Percentiles rank a stretch among this genome's conserved stretches.
These are phyloP conservation scores for Avahi laniger DNA, from an alignment of 2,797 vertebrate genomes.

Conservation along the genomic window DNA sequence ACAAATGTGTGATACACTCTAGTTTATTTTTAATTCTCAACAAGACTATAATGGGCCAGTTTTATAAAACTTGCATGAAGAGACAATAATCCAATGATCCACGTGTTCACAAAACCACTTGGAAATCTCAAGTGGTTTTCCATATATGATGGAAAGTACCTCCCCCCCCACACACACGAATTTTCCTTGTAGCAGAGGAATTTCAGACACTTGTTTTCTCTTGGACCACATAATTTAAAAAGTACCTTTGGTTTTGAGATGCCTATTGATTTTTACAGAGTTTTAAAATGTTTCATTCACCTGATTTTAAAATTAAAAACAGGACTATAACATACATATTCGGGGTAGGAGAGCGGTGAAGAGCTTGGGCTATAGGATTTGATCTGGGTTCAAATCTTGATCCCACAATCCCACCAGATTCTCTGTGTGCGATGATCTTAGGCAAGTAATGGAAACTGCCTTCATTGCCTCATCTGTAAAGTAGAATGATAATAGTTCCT, in stretches of 20 bases:
- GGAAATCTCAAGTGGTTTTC: not conserved
- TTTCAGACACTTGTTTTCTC: not conserved
- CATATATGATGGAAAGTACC: not conserved
- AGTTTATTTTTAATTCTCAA: not conserved
- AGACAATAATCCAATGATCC: not conserved
- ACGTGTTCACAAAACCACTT: not conserved
- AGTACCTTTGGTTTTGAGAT: not conserved
- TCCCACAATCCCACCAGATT: not conserved
- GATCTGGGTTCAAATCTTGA: not conserved
- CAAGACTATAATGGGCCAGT: not conserved
- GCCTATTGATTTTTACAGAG: not conserved
- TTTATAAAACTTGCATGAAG: not conserved
- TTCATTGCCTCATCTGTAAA: not conserved
- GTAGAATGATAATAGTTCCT: not conserved
- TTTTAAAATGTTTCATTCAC: not conserved
- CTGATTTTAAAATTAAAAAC: not conserved
- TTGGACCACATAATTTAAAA: too few species aligned
- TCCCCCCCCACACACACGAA: too few species aligned
- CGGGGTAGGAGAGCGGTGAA: not conserved
- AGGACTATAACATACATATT: not conserved
- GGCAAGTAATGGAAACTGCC: not conserved
- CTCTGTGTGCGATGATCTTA: not conserved
- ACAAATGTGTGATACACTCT: not conserved
- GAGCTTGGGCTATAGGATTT: not conserved
- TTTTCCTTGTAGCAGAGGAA: not conserved